A percentile compares a stretch with the other conserved stretches of the same genome.
Conservation (phyloP, 2,888 invertebrate species). For the Philereme vetulata region DNA sequence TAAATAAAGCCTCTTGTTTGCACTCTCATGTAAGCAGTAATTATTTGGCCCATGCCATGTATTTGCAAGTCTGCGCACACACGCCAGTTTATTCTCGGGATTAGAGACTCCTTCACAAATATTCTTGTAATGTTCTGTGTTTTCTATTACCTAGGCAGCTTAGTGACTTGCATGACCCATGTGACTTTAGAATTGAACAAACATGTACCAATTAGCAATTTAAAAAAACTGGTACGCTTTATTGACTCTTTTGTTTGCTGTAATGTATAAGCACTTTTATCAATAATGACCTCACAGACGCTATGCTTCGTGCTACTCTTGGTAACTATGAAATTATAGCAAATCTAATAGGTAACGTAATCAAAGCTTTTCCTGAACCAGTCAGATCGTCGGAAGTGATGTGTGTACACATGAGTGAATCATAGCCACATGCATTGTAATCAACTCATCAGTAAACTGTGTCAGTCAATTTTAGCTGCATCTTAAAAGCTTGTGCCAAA, state of each 20-base stretch:
- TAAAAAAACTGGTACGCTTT: slow-evolving; percentile 13
- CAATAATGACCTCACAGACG: no score
- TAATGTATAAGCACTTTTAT: neutral
- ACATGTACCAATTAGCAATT: slow-evolving; percentile 13
- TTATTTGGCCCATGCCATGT: slow-evolving; percentile 48
- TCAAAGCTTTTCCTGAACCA: neutral
- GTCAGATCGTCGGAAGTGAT: slow-evolving; percentile 33
- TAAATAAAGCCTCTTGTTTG: slow-evolving; percentile 9
- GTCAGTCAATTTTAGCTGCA: slow-evolving; percentile 64
- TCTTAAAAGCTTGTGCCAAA: slow-evolving; percentile 67
- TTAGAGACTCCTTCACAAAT: slow-evolving; percentile 31
- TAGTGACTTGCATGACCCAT: slow-evolving; percentile 16
- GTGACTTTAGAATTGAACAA: slow-evolving; percentile 22
- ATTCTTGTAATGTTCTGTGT: slow-evolving; percentile 15
- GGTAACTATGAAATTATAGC: no score
- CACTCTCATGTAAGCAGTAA: slow-evolving; percentile 37
- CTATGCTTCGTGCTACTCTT: no score
- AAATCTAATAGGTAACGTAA: no score
- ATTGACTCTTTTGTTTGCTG: slow-evolving; percentile 7
- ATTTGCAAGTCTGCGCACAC: slow-evolving; percentile 45
- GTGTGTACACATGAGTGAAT: slow-evolving; percentile 29
- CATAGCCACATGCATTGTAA: slow-evolving; percentile 36
- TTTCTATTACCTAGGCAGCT: neutral
- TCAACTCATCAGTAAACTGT: slow-evolving; percentile 51
- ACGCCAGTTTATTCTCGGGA: slow-evolving; percentile 42